These are phyloP conservation scores for Ophonus ardosiacus DNA, from an alignment of 2,888 invertebrate species.

Conservation along the genomic window DNA sequence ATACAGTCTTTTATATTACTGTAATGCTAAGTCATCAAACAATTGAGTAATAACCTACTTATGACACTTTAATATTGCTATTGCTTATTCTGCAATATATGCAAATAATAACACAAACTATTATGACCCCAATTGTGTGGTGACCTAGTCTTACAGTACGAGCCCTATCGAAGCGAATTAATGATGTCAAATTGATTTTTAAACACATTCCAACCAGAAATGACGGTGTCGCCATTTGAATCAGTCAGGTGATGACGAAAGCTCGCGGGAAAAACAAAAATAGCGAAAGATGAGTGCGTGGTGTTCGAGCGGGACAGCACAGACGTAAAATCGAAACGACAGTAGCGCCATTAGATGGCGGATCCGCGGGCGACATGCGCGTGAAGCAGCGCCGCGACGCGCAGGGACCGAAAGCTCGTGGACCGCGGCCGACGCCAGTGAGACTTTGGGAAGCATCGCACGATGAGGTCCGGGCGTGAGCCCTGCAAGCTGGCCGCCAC, in stretches of 20 bases:
- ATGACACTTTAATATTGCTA: too few relatives aligned
- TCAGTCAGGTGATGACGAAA: constrained; percentile 56
- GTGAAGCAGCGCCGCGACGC: constrained; percentile 76
- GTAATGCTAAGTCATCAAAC: too few relatives aligned
- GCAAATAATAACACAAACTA: too few relatives aligned
- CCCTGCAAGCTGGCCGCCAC: constrained; percentile 30
- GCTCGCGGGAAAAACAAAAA: constrained; percentile 63
- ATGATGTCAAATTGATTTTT: constrained; percentile 64
- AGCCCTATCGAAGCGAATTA: constrained; percentile 48
- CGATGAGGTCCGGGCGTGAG: constrained; percentile 53
- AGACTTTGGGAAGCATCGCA: constrained; percentile 60
- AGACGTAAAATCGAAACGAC: constrained; percentile 64
- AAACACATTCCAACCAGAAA: constrained; percentile 62
- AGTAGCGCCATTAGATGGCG: constrained; percentile 64
- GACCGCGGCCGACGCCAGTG: constrained; percentile 60
- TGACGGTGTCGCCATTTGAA: constrained; percentile 55
- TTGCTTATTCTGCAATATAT: too few relatives aligned
- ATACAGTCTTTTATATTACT: too few relatives aligned
- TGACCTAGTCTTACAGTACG: too few relatives aligned
- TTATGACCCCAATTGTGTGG: too few relatives aligned
- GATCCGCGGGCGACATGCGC: constrained; percentile 75
- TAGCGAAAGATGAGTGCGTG: constrained; percentile 46
- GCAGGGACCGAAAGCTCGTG: constrained; percentile 64
- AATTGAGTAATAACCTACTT: too few relatives aligned
- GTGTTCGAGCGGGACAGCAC: constrained; percentile 51